phyloP scores from a whole-genome alignment of 2,113 vertebrate genomes.

The Delphinus delphis region DNA sequence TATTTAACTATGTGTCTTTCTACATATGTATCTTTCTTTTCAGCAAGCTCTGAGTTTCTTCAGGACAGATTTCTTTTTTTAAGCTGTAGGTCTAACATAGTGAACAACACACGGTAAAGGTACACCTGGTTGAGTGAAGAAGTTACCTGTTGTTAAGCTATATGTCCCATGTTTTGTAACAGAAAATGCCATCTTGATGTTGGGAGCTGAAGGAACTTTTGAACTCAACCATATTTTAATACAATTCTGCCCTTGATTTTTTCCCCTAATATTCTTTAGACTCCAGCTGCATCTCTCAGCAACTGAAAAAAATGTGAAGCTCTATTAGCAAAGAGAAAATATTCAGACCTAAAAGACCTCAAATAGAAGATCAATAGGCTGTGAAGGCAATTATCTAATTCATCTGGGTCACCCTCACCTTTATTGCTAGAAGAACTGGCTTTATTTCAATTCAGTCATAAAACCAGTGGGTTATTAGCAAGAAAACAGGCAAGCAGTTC shows the following conservation, averaged over 20 bases:
- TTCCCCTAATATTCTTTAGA: neutral
- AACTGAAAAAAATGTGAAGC: slow-evolving; percentile 18
- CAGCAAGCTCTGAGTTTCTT: neutral
- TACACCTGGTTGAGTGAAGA: neutral
- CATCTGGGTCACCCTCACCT: slow-evolving; percentile 76
- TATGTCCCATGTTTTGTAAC: neutral
- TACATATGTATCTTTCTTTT: neutral
- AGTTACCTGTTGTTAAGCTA: neutral
- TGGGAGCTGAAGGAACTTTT: neutral
- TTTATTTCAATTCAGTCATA: slow-evolving; percentile 76
- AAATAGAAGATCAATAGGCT: slow-evolving; percentile 73
- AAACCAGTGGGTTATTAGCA: slow-evolving; percentile 73
- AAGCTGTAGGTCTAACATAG: neutral
- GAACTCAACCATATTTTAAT: slow-evolving; percentile 15
- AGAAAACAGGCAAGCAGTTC: slow-evolving; percentile 78
- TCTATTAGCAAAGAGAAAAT: slow-evolving; percentile 62
- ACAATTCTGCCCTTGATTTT: neutral
- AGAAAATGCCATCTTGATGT: neutral
- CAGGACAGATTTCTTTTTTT: neutral
- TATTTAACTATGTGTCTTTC: neutral
- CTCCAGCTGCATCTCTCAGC: neutral
- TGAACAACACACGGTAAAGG: neutral
- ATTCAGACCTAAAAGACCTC: slow-evolving; percentile 67
- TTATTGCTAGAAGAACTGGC: slow-evolving; percentile 70
- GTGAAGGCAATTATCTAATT: slow-evolving; percentile 75